phyloP scores from a whole-genome alignment of 1,140 invertebrate genomes.

The Stenopsyche tienmushanensis region DNA sequence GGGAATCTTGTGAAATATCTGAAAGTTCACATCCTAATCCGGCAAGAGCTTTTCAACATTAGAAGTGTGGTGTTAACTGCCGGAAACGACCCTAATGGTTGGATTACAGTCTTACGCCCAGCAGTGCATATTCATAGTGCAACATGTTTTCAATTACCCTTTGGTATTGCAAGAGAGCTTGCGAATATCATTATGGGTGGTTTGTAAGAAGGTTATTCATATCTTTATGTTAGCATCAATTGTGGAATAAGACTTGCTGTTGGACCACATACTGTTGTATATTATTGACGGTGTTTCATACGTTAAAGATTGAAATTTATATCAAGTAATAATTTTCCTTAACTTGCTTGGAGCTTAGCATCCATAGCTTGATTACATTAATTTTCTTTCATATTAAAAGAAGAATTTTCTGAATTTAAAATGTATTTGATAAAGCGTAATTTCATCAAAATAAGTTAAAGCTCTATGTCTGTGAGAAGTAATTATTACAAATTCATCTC shows the following conservation, averaged over 20 bases:
- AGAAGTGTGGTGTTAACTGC: slow-evolving; percentile 14
- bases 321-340: not conserved
- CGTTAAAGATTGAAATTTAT: not conserved
- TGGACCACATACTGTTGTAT: not conserved
- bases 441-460: not conserved
- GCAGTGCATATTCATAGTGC: not conserved
- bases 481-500: no score
- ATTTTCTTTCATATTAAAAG: not conserved
- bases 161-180: not conserved
- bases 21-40: slow-evolving; percentile 1
- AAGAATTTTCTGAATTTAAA: not conserved
- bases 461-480: no score
- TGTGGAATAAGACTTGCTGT: no score
- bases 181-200: not conserved
- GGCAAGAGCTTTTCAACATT: slow-evolving; percentile 1
- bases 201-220: not conserved
- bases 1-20: no score
- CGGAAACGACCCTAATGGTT: slow-evolving; percentile 4
- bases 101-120: not conserved
- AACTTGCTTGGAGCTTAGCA: no score
- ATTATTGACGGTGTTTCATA: not conserved
- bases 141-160: slow-evolving; percentile 17
- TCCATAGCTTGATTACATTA: no score
- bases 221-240: not conserved
- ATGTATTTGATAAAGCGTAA: not conserved